Evolutionary conservation across 2,888 invertebrate species (phyloP), one percentile per base, ranked within the genome.

Genomic region (Cylloceria caligata): DNA sequence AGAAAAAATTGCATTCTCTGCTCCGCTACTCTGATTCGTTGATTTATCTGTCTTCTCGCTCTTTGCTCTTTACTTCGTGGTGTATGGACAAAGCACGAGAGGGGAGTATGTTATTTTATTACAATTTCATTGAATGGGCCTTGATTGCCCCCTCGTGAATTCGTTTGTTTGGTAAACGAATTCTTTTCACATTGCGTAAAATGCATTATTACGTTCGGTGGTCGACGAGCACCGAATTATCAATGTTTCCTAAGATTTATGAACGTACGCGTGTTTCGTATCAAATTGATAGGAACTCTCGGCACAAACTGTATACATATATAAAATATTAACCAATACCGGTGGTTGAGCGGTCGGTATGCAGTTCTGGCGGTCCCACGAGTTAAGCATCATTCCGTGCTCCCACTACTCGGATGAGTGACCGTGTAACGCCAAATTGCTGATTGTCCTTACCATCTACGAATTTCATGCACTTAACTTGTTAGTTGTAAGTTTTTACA

Each of bases 141-240:
- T 81, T 81, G 81, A 81, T 81, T 81, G 76, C 36, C 72, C 76
- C 72, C 49, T 16, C n/a, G 52, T 27, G 27, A 42, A 68, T 77
- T 60, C 27, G 24, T 42, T 55, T 73, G 67, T 72, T 55, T 68
- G 67, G 34, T 65, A 72, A 77, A 64, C 69, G 30, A 68, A 80
- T 80, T 80, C 62, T 74, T 74, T 79, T 24, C 39, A 62, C 60
- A 79, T 62, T 42, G 42, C 52, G 55, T 16, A 13, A 24, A 64
- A 55, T 60, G 69, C 24, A 68, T 75, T 49, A 80, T 80, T 24
- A 71, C 57, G 27, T 39, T 39, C 27, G 34, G 24, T 21, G 71
- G 30, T 24, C n/a, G 34, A 13, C 52, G 24, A 24, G 13, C 3
- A 24, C 2, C 21, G 2, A 21, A 3, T 52, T 3, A 3, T 52